Evolutionary conservation across 2,797 vertebrate species (phyloP).

Genomic region (Ptychadena robeensis): DNA sequence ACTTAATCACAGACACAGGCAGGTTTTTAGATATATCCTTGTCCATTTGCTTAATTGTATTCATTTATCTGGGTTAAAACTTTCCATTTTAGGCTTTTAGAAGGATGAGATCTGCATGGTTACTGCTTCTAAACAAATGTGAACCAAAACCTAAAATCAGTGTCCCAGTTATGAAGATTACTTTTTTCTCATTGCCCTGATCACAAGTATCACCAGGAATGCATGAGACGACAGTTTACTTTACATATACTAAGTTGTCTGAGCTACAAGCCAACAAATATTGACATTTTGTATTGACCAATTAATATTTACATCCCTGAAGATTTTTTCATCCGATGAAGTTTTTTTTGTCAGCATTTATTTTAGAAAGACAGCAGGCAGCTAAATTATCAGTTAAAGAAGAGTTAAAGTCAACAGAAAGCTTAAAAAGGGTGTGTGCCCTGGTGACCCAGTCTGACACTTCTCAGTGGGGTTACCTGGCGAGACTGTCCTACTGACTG

Average conservation of each 20-base stretch:
- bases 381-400: neutral
- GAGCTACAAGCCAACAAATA: no score
- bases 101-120: no score
- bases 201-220: no score
- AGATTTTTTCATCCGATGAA: no score
- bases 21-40: neutral
- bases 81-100: no score
- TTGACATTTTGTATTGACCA: neutral
- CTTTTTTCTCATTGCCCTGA: no score
- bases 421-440: constrained; percentile 46
- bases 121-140: no score
- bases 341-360: neutral
- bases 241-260: no score
- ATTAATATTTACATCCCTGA: neutral
- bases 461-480: constrained; percentile 85
- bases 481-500: constrained; percentile 81
- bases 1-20: neutral
- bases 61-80: no score
- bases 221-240: no score
- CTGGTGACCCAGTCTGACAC: constrained; percentile 82
- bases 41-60: neutral
- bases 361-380: neutral
- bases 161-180: no score
- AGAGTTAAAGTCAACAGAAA: constrained; percentile 1
- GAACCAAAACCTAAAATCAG: no score